A percentile compares a stretch with the other conserved stretches of the same genome.
Conservation (phyloP, 2,888 invertebrate genomes). For the Tortricodes alternella region DNA sequence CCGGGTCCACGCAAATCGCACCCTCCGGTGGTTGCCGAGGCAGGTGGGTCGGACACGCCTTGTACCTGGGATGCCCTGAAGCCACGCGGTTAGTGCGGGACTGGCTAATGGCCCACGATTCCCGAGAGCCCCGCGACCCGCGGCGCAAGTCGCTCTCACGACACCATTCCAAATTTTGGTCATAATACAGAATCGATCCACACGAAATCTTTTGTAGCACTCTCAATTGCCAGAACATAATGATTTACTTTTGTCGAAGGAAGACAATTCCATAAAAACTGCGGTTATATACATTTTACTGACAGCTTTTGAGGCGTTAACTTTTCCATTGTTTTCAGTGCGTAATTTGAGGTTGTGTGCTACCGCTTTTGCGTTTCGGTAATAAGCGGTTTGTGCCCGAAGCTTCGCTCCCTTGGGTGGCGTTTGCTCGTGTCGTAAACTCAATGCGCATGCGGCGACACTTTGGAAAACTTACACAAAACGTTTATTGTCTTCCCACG, state of each 20-base stretch:
- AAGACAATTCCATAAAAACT: slow-evolving; percentile 7
- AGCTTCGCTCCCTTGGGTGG: neutral
- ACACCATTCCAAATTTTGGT: slow-evolving; percentile 37
- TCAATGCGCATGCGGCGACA: slow-evolving; percentile 29
- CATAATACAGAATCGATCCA: slow-evolving; percentile 10
- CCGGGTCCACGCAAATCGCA: too few species aligned
- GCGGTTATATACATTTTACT: neutral
- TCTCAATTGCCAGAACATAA: slow-evolving; percentile 24
- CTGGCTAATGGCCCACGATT: slow-evolving; percentile 55
- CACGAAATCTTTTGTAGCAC: slow-evolving; percentile 27
- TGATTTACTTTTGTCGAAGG: slow-evolving; percentile 16
- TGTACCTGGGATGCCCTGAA: too few species aligned
- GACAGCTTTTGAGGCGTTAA: neutral
- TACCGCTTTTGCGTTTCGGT: neutral
- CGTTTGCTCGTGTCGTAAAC: slow-evolving; percentile 8
- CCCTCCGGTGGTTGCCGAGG: too few species aligned
- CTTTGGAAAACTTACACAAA: slow-evolving; percentile 35
- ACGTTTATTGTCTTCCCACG: slow-evolving; percentile 42
- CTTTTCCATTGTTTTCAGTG: slow-evolving; percentile 1
- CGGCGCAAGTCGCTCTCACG: slow-evolving; percentile 52
- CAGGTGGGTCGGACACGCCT: too few species aligned
- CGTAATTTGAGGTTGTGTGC: slow-evolving; percentile 6
- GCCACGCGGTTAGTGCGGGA: too few species aligned
- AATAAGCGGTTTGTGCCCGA: slow-evolving; percentile 5
- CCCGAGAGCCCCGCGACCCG: slow-evolving; percentile 46